phyloP scores from a whole-genome alignment of 1,140 invertebrate genomes.

The Littorina saxatilis region DNA sequence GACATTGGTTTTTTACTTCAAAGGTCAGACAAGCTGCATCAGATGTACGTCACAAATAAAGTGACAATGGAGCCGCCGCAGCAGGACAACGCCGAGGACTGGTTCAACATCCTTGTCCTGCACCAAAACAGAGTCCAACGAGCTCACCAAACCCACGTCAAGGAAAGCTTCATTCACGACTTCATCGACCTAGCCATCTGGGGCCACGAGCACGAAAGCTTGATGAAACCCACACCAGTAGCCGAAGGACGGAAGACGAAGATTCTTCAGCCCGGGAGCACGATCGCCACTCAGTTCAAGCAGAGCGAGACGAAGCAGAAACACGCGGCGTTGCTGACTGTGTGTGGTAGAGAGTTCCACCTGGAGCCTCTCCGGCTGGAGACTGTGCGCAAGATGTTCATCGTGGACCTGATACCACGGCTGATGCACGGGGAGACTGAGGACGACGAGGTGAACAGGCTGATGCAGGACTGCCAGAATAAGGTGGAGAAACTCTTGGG shows the following conservation, averaged over 20 bases:
- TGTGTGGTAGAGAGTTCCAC: not conserved
- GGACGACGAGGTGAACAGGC: not conserved
- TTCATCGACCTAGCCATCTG: not conserved
- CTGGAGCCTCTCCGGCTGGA: not conserved
- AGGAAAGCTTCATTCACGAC: not conserved
- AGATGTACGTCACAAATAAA: not conserved
- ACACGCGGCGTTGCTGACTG: not conserved
- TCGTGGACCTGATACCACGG: not conserved
- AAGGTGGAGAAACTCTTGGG: not conserved
- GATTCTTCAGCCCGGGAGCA: not conserved
- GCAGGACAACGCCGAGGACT: not conserved
- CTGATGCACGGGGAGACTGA: not conserved
- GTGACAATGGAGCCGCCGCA: not conserved
- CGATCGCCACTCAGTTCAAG: not conserved
- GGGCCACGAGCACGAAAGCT: constrained; percentile 13
- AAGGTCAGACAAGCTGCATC: not conserved
- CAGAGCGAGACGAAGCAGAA: not conserved
- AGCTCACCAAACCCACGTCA: not conserved
- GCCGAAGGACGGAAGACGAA: not conserved
- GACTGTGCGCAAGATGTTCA: not conserved
- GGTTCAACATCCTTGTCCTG: not conserved
- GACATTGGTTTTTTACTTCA: too few relatives aligned
- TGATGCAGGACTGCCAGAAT: not conserved
- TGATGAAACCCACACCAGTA: not conserved
- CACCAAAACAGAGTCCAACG: not conserved